Evolutionary conservation across 1,140 invertebrate genomes (phyloP).

Genomic region (Apis florea): DNA sequence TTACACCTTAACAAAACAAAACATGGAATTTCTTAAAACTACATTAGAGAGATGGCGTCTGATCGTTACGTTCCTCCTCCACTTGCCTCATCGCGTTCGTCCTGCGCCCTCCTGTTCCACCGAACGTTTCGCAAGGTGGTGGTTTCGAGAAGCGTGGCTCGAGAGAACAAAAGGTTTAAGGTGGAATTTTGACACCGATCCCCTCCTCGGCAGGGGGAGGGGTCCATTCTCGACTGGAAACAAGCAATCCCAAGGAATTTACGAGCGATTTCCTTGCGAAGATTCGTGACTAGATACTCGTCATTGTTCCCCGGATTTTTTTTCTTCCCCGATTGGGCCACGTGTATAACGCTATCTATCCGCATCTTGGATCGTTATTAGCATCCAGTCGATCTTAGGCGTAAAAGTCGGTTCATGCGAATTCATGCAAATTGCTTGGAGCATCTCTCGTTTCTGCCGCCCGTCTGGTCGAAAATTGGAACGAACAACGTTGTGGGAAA

Average conservation of each 20-base stretch:
- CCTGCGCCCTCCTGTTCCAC: not conserved
- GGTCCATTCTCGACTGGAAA: not conserved
- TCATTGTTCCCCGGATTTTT: not conserved
- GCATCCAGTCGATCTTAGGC: not conserved
- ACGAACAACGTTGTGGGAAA: conserved; percentile 3
- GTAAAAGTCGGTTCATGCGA: not conserved
- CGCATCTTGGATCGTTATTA: not conserved
- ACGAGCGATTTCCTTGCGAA: not conserved
- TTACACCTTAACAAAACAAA: not conserved
- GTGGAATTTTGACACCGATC: not conserved
- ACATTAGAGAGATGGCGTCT: not conserved
- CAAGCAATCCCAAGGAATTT: conserved; percentile 2
- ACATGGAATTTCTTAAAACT: not conserved
- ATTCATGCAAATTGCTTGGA: conserved; percentile 21
- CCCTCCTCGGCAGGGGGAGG: not conserved
- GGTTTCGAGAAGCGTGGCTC: not conserved
- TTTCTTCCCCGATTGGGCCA: not conserved
- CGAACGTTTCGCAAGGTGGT: not conserved
- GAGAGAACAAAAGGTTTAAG: not conserved
- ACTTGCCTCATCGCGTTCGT: conserved; percentile 9
- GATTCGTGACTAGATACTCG: not conserved
- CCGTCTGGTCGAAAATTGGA: conserved; percentile 3
- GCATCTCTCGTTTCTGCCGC: not conserved
- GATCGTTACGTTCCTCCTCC: not conserved
- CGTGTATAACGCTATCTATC: not conserved